Percentiles rank a stretch among this genome's conserved stretches.
These are phyloP conservation scores for Dreissena rostriformis DNA, from an alignment of 1,140 invertebrate genomes.

Conservation along the genomic window DNA sequence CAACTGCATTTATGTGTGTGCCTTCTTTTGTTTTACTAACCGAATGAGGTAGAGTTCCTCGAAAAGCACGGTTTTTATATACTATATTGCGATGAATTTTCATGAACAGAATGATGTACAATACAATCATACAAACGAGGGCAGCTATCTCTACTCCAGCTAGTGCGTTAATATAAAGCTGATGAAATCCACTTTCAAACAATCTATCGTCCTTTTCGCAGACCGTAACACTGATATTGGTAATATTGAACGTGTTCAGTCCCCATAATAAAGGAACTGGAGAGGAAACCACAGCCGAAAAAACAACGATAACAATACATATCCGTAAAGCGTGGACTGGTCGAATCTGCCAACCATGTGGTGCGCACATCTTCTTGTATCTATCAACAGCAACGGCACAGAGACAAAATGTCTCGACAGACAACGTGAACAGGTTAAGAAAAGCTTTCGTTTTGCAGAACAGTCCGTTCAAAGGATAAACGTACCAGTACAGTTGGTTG, in stretches of 20 bases:
- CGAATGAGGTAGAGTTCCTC: no score
- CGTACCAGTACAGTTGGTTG: conserved; percentile 65
- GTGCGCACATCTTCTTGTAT: conserved; percentile 64
- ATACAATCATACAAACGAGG: not conserved
- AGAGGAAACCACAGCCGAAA: not conserved
- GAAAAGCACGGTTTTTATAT: not conserved
- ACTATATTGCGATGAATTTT: not conserved
- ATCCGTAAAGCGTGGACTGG: not conserved
- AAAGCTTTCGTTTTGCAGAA: conserved; percentile 61
- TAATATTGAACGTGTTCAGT: not conserved
- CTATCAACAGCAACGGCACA: conserved; percentile 62
- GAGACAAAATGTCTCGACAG: conserved; percentile 58
- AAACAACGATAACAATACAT: not conserved
- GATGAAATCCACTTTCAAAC: not conserved
- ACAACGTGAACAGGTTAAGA: conserved; percentile 63
- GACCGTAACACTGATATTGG: not conserved
- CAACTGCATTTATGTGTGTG: not conserved
- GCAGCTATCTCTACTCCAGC: not conserved
- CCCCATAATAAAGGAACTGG: conserved; percentile 31
- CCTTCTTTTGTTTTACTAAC: no score
- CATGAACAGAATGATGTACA: not conserved
- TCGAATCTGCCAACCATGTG: conserved; percentile 56
- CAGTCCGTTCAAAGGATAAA: conserved; percentile 42
- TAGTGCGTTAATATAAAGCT: not conserved
- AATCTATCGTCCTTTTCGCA: conserved; percentile 35